phyloP scores from a whole-genome alignment of 2,888 invertebrate species.

The Chydorus sphaericus region DNA sequence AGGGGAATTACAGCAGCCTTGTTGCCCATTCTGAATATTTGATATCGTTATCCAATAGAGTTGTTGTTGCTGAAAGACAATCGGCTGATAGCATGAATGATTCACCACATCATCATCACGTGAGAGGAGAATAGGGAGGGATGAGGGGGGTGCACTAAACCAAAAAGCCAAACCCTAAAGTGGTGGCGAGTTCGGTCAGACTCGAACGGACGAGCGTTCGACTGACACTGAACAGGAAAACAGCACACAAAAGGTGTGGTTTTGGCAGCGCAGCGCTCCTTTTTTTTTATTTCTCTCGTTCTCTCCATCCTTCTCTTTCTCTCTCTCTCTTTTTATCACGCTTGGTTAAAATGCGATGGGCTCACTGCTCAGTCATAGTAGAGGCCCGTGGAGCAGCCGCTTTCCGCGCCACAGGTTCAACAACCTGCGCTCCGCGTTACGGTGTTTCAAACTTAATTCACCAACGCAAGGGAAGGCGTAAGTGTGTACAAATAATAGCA shows the following conservation, averaged over 20 bases:
- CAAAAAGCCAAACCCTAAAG: neutral
- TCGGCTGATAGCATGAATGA: too few relatives aligned
- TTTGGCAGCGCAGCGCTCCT: neutral
- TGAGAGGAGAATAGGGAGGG: too few relatives aligned
- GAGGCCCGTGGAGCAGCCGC: too few relatives aligned
- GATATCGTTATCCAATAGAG: neutral
- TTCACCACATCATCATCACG: too few relatives aligned
- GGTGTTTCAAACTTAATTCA: slow-evolving; percentile 1
- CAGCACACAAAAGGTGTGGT: slow-evolving; percentile 8
- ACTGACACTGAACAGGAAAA: slow-evolving; percentile 6
- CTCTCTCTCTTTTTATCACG: neutral
- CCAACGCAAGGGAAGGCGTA: too few relatives aligned
- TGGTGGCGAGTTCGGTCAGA: neutral
- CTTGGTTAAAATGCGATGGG: slow-evolving; percentile 4
- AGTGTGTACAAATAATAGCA: too few relatives aligned
- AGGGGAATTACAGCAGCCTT: neutral
- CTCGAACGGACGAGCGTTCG: slow-evolving; percentile 2
- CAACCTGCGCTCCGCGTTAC: slow-evolving; percentile 6
- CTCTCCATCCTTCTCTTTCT: too few relatives aligned
- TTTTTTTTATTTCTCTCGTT: too few relatives aligned
- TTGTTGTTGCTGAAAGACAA: too few relatives aligned
- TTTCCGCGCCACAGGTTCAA: slow-evolving; percentile 5
- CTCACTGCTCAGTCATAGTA: neutral
- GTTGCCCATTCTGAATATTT: slow-evolving; percentile 1
- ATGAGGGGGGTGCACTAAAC: too few relatives aligned